Base-by-base conservation (phyloP, 2,113 vertebrate species). In the Oryzias woworae region DNA sequence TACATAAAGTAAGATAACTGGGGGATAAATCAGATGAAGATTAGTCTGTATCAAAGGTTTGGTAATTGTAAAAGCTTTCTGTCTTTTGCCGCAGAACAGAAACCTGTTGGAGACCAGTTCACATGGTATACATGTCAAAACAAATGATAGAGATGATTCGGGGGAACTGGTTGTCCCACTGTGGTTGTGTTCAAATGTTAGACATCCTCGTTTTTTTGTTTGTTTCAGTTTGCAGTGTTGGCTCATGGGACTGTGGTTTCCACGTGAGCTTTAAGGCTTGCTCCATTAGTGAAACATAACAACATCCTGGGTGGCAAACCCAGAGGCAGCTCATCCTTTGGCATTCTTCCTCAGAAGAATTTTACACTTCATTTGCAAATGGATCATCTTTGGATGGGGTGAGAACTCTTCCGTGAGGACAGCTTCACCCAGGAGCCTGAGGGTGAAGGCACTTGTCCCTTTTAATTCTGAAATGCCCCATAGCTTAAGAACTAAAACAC, bases 281-380 rank as follows among this genome's bases (percentile, higher is more conserved):
- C 69, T 69, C 88, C 81, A 83, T 88, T 89, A 82, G 76, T 62
- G 55, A 78, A 85, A 82, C 80, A 81, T 81, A 85, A 84, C 74
- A 81, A 78, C 75, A 65, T 84, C 84, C 81, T 72, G 26, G 28
- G 59, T 80, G 81, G 58, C 58, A 61, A 44, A 62, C 69, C 61
- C 61, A 65, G 66, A 58, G 71, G 69, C 53, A 55, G 60, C 67
- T 71, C 52, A 54, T 75, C 78, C 84, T 81, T 50, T 7, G 75
- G 66, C 84, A 82, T 69, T 85, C 75, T 85, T 83, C 78, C 80
- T 72, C 53, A 73, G 41, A 72, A 12, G 64, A 49, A 54, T 74
- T 86, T 75, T 82, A 75, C 81, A 69, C 88, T 85, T 84, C 77
- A 76, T 77, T 85, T 80, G 73, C 84, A 88, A 83, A 83, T 83